Evolutionary conservation across 2,888 invertebrate genomes (phyloP), one percentile per base, ranked within the genome.

Genomic region (Leptinotarsa rubiginosa): DNA sequence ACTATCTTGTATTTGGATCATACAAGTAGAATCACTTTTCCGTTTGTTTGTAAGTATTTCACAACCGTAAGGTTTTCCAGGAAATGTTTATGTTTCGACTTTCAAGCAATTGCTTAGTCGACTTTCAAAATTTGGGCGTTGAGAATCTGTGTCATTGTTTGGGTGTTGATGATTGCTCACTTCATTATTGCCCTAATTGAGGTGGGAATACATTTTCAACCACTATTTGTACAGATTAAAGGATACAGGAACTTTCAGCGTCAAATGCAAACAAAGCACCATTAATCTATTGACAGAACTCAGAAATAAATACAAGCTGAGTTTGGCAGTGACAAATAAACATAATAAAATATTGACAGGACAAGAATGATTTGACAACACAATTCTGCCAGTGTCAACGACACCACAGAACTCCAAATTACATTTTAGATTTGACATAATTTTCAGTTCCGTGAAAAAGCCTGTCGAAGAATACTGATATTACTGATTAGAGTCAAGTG

Each of bases 211-310:
- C 1, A 13, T 56, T 13, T 56, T 56, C 56, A 31, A 31, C 31
- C 31, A 2, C 41, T 41, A 41, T 41, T 12, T 41, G 2, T 13
- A 15, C 15, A 56, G 15, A 10, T 56, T 15, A 4, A 12, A 56
- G 12, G 25, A 15, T 56, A 1, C 56, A 22, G 15, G 16, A 56
- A 56, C 13, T 56, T 4, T 20, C 56, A 20, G 22, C 13, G 4
- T 20, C 2, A 25, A 56, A 56, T 56, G 18, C 56, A 56, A 56
- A 56, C 56, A 56, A 56, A 56, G 56, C 56, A 56, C 16, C 22
- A 56, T 56, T 56, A 56, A 56, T 56, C 56, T 20, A 20, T 22
- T 56, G 13, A 56, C 56, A 56, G 20, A 56, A 56, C 22, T 22
- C 7, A 7, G 12, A 56, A 56, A 52, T 52, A 56, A 18, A 56